phyloP scores from a whole-genome alignment of 2,888 invertebrate species.

The Hoplodrina ambigua region DNA sequence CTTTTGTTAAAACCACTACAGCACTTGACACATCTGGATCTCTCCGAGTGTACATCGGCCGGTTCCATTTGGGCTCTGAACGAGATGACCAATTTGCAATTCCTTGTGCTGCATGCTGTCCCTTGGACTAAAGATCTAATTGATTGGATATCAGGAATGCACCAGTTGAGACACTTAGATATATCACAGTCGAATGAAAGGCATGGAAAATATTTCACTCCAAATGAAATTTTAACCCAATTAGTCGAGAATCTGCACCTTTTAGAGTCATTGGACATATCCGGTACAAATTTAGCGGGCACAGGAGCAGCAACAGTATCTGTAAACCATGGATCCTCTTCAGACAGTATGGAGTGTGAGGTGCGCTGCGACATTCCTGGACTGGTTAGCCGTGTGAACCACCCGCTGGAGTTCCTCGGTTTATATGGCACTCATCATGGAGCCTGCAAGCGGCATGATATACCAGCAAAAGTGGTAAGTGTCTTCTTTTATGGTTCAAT shows the following conservation, averaged over 20 bases:
- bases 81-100: constrained; percentile 92
- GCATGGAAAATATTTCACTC: constrained; percentile 93
- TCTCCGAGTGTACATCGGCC: constrained; percentile 92
- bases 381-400: constrained; percentile 93
- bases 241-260: constrained; percentile 94
- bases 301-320: constrained; percentile 92
- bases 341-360: constrained; percentile 72
- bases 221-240: constrained; percentile 93
- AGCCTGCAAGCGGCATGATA: constrained; percentile 97
- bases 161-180: constrained; percentile 93
- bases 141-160: constrained; percentile 91
- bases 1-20: constrained; percentile 91
- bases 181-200: constrained; percentile 94
- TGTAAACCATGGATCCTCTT: constrained; percentile 61
- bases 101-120: constrained; percentile 95
- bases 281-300: constrained; percentile 98
- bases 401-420: constrained; percentile 97
- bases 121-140: constrained; percentile 91
- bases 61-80: constrained; percentile 92
- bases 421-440: constrained; percentile 97
- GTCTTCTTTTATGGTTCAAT: constrained; percentile 2
- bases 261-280: constrained; percentile 96
- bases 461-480: constrained; percentile 96
- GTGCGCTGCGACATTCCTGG: constrained; percentile 95
- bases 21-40: constrained; percentile 92